Evolutionary conservation across 2,888 invertebrate genomes (phyloP), one percentile per base, ranked within the genome.

Genomic region (Clistopyga incitator): DNA sequence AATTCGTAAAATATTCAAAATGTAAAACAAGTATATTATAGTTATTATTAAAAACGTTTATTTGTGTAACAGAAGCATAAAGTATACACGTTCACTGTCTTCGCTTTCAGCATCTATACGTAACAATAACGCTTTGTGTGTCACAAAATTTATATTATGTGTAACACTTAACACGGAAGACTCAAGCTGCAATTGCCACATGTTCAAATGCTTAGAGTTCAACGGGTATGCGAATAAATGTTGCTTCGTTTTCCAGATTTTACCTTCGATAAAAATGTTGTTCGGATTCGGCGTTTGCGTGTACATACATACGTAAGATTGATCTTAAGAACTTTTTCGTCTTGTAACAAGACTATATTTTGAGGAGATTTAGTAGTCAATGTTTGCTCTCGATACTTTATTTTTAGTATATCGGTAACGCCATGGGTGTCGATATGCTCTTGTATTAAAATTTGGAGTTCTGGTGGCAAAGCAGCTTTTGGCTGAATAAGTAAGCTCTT

Each of bases 51-150:
- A 6, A 50, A n/a, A 6, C 18, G 50, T 50, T 50, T 50, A 50
- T 50, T 50, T 6, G 50, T 50, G 50, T 18, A 50, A 50, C 50
- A 50, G 50, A 6, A 18, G 50, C 50, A 50, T 50, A 50, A 50
- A 50, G 50, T 18, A 50, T 50, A 50, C 50, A 18, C 50, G 3
- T 50, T 50, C 50, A 18, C 18, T 8, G 50, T 50, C 3, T 50
- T 50, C 50, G 50, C 18, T 50, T 50, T 50, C 50, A 50, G 50
- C 4, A 50, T 50, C 50, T 50, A 50, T 50, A 50, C 18, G 50
- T 50, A 50, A 50, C 50, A 50, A 50, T 50, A 50, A 18, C 50
- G 50, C 50, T 50, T 50, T 50, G 50, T 18, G 50, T 50, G 18
- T 6, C n/a, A 50, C 50, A 15, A 50, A 50, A 50, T 50, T 50